Evolutionary conservation across 2,113 vertebrate genomes (phyloP).

Genomic region (Kryptolebias marmoratus): DNA sequence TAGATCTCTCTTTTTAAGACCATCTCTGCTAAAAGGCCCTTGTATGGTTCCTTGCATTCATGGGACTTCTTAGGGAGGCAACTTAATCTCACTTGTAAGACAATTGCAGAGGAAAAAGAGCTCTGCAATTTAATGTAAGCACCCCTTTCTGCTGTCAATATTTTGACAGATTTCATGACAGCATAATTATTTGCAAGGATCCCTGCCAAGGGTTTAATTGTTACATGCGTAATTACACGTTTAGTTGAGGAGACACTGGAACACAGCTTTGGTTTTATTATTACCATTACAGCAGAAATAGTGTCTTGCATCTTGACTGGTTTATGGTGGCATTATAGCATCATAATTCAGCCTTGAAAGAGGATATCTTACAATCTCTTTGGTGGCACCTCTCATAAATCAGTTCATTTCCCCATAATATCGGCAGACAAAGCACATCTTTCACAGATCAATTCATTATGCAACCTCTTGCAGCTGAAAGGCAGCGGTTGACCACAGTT

Average conservation of each 20-base stretch:
- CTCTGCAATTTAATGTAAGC: conserved; percentile 57
- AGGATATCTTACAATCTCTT: conserved; percentile 60
- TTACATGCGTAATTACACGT: conserved; percentile 80
- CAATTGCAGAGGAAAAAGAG: conserved; percentile 41
- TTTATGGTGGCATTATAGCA: conserved; percentile 59
- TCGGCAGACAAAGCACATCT: conserved; percentile 65
- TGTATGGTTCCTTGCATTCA: conserved; percentile 61
- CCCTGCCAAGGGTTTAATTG: conserved; percentile 79
- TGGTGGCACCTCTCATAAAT: conserved; percentile 70
- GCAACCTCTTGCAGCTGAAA: conserved; percentile 69
- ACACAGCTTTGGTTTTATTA: conserved; percentile 65
- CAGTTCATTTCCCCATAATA: conserved; percentile 75
- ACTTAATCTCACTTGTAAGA: conserved; percentile 73
- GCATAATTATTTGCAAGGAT: conserved; percentile 75
- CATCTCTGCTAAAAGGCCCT: conserved; percentile 60
- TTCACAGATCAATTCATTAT: conserved; percentile 77
- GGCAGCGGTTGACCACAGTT: conserved; percentile 70
- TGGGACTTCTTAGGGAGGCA: conserved; percentile 58
- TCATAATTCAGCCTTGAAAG: conserved; percentile 68
- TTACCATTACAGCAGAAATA: conserved; percentile 65
- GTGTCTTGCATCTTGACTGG: conserved; percentile 60
- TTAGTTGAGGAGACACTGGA: conserved; percentile 65
- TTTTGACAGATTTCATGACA: conserved; percentile 80
- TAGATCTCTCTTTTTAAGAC: conserved; percentile 58
- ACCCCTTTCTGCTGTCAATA: conserved; percentile 74